Evolutionary conservation across 2,113 vertebrate genomes (phyloP).

Genomic region (Caranx ignobilis): DNA sequence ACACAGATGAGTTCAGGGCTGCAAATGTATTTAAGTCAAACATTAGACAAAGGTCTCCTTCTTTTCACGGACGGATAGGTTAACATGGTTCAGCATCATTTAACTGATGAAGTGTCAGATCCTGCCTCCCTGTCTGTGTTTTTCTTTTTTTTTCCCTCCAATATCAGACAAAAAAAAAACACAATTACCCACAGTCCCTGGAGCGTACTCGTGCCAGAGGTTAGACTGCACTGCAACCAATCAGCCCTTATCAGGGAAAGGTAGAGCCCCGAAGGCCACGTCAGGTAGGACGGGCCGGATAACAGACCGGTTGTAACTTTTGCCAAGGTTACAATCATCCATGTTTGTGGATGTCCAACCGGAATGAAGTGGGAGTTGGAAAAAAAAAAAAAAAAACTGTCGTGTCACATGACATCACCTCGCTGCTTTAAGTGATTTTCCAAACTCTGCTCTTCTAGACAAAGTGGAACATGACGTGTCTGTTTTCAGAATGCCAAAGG

Average conservation of each 20-base stretch:
- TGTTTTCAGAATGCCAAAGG: constrained; percentile 44
- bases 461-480: constrained; percentile 4
- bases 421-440: constrained; percentile 17
- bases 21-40: constrained; percentile 46
- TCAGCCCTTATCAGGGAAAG: constrained; percentile 51
- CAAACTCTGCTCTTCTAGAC: constrained; percentile 9
- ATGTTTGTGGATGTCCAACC: constrained; percentile 18
- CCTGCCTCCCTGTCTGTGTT: constrained; percentile 40
- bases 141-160: constrained; percentile 7
- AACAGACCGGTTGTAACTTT: constrained; percentile 11
- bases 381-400: constrained; percentile 9
- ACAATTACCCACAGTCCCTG: constrained; percentile 53
- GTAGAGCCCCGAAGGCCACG: constrained; percentile 12
- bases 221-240: constrained; percentile 53
- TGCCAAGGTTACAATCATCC: constrained; percentile 40
- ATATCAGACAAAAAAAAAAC: not conserved
- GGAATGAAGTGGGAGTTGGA: constrained; percentile 23
- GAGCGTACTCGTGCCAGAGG: constrained; percentile 50
- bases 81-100: constrained; percentile 69
- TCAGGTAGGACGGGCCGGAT: constrained; percentile 34
- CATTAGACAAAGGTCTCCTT: constrained; percentile 59
- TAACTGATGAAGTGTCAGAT: constrained; percentile 65
- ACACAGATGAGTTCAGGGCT: constrained; percentile 49
- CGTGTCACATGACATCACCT: constrained; percentile 21
- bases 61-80: constrained; percentile 42